Percentiles rank a stretch among this genome's conserved stretches.
Evolutionary conservation across 2,888 invertebrate species (phyloP).

Genomic region (Nomada ferruginata): DNA sequence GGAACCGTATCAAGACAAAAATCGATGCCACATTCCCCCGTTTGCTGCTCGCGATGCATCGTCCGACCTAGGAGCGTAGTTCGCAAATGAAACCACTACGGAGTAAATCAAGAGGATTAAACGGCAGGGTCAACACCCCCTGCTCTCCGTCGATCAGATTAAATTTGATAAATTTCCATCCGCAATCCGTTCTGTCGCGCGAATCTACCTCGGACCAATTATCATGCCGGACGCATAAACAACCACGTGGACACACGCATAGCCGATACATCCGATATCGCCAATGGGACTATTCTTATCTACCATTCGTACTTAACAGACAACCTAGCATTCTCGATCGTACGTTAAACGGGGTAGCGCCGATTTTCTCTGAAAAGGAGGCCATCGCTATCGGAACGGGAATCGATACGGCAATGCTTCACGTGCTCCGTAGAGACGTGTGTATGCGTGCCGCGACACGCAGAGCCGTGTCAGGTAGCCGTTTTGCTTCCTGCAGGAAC

Average conservation of each 20-base stretch:
- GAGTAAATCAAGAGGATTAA: slow-evolving; percentile 48
- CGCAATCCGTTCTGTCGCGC: neutral
- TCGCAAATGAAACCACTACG: slow-evolving; percentile 71
- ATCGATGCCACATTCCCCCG: slow-evolving; percentile 71
- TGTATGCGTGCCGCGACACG: slow-evolving; percentile 22
- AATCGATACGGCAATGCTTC: slow-evolving; percentile 58
- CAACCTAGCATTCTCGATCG: slow-evolving; percentile 33
- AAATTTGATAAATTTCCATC: slow-evolving; percentile 9
- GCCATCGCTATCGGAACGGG: slow-evolving; percentile 51
- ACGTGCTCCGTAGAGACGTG: neutral
- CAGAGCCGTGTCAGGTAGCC: slow-evolving; percentile 61
- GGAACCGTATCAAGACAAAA: slow-evolving; percentile 70
- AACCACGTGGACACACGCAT: neutral
- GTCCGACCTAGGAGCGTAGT: slow-evolving; percentile 41
- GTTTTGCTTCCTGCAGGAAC: slow-evolving; percentile 49
- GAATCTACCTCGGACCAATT: slow-evolving; percentile 10
- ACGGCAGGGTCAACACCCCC: slow-evolving; percentile 29
- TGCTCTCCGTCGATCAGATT: slow-evolving; percentile 40
- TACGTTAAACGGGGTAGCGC: slow-evolving; percentile 17
- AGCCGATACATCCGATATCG: neutral
- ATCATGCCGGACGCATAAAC: slow-evolving; percentile 20
- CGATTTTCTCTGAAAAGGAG: slow-evolving; percentile 43
- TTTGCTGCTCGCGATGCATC: slow-evolving; percentile 64
- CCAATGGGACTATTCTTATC: neutral
- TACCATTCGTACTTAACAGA: slow-evolving; percentile 25